Base-by-base conservation (phyloP, 2,113 vertebrate genomes). In the Podiceps cristatus region DNA sequence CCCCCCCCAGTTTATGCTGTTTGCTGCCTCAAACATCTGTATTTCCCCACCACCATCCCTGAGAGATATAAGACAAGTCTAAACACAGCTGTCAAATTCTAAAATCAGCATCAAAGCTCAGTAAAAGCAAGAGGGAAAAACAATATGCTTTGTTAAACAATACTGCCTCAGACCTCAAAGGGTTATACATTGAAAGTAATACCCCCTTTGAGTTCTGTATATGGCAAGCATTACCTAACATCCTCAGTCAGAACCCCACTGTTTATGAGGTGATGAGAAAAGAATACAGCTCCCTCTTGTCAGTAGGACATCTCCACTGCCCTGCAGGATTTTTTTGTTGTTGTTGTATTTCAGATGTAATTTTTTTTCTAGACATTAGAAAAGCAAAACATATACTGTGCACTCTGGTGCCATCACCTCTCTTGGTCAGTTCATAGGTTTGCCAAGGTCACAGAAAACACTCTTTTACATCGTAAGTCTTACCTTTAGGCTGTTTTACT, bases 71-170 rank as follows among this genome's bases (percentile, higher is more conserved):
- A 93, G 76, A 91, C 77, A 97, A 97, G 69, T 86, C 93, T 91
- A 97, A 98, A 97, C 95, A 97, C 93, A 97, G 91, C 95, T 97
- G 94, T 97, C 95, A 94, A 87, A 90, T 79, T 95, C 93, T 93
- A 96, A 97, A 96, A 96, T 90, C 95, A 86, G 87, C 94, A 95
- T 95, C 96, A 97, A 96, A 97, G 95, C 89, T 81, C 59, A 63
- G 91, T 93, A 94, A 95, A 96, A 95, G 89, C 67, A 83, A 91
- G 83, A 93, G 37, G 68, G 93, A 19, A 96, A 95, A 93, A 73
- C 89, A 94, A 95, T 94, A 80, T 79, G 89, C 53, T 95, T 86
- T 85, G 91, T 96, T 88, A 96, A 90, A 96, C 80, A 96, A 78
- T 27, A n/a, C 58, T 52, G 60, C 69, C 60, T 97, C 89, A 96